These are phyloP conservation scores for Baccha elongata DNA, from an alignment of 2,888 invertebrate species.

Conservation along the genomic window DNA sequence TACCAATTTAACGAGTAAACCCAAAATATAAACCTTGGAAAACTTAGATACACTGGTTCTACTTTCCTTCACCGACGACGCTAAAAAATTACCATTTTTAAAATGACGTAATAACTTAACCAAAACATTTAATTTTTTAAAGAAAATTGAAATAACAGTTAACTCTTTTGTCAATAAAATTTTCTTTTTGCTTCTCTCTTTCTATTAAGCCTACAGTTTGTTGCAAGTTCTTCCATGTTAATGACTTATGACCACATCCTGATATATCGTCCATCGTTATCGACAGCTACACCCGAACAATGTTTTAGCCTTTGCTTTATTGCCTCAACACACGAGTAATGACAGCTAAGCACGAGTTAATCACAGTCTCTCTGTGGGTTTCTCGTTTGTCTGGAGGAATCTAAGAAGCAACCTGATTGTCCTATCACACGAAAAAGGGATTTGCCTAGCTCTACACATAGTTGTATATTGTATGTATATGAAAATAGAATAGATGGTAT, in stretches of 20 bases:
- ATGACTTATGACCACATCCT: slow-evolving; percentile 37
- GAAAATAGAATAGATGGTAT: slow-evolving; percentile 33
- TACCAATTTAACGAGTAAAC: too few species aligned
- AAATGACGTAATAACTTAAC: too few species aligned
- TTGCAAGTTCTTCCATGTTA: slow-evolving; percentile 24
- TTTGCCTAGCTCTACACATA: neutral
- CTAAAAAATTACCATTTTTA: too few species aligned
- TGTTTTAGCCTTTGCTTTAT: slow-evolving; percentile 55
- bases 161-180: too few species aligned
- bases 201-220: slow-evolving; percentile 1
- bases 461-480: neutral
- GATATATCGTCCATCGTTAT: slow-evolving; percentile 48
- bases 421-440: slow-evolving; percentile 8
- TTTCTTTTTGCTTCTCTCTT: too few species aligned
- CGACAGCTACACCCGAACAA: slow-evolving; percentile 56
- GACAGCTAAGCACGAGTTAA: slow-evolving; percentile 61
- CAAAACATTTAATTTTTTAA: too few species aligned
- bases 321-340: slow-evolving; percentile 57
- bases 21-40: too few species aligned
- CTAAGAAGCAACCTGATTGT: neutral
- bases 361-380: slow-evolving; percentile 42
- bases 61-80: too few species aligned
- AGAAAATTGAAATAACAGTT: too few species aligned
- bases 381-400: slow-evolving; percentile 3
- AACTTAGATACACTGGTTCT: too few species aligned